Base-by-base conservation (phyloP, 2,888 invertebrate genomes). In the Netelia fuscicornis region DNA sequence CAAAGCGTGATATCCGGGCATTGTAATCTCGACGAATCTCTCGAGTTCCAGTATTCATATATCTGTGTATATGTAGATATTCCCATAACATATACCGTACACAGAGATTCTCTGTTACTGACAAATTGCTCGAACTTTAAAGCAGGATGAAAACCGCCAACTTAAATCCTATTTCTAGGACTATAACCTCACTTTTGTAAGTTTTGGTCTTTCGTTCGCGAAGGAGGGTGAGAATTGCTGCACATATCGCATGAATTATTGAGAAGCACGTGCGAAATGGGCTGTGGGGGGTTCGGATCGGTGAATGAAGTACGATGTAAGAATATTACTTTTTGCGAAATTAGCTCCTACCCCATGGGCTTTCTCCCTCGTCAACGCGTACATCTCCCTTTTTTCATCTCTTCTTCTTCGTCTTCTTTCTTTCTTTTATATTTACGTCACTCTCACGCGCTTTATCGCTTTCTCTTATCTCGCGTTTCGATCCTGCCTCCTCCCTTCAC, bases 11-110 rank as follows among this genome's bases (percentile, higher is more conserved):
- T 37, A 37, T 87, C 88, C 83, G 74, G 80, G 86, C 85, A 87
- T 89, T 83, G 87, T 86, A 89, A 90, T 90, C 86, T 86, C 88
- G 87, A 88, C 87, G 87, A 86, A 87, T 80, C 83, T 80, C 86
- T 58, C n/a, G 30, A 67, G 56, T 58, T 74, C 62, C 30, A 13
- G 30, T 25, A 52, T 23, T 37, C 37, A 72, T 72, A 2, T 17
- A 44, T 62, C 13, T 3, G 8, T 52, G 60, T 67, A 37, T 25
- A 68, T 74, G 83, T 85, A 87, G 84, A 88, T 87, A 89, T 88
- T 88, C 80, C 65, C 79, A 78, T 52, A 54, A 17, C 67, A 30
- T 23, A 17, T 64, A 13, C n/a, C 56, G 13, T 56, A 25, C 23
- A n/a, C 17, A 13, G 17, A 52, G 37, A 17, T 25, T 23, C 17